Evolutionary conservation across 2,888 invertebrate genomes (phyloP).

Genomic region (Drosophila borborema): DNA sequence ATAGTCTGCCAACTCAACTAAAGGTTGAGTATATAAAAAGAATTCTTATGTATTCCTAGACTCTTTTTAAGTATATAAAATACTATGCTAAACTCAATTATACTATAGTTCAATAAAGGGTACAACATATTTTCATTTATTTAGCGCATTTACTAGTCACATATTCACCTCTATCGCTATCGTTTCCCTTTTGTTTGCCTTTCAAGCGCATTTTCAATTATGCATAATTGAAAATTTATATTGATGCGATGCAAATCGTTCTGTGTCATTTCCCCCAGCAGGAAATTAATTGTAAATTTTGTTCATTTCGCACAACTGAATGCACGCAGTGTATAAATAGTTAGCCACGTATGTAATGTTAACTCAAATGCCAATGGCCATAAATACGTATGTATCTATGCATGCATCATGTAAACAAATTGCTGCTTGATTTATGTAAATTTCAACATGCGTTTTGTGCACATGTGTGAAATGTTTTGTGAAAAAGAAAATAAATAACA

Average conservation of each 20-base stretch:
- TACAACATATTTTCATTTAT: background rate
- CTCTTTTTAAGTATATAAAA: background rate
- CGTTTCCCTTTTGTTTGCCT: background rate
- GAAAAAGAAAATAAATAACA: background rate
- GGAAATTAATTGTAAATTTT: constrained; percentile 74
- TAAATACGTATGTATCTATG: constrained; percentile 8
- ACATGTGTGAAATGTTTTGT: background rate
- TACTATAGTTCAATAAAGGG: background rate
- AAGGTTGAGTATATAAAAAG: no score
- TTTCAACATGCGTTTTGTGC: constrained; percentile 21
- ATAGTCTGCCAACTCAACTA: no score
- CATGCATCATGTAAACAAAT: constrained; percentile 14
- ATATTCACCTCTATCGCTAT: background rate
- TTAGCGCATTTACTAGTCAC: background rate
- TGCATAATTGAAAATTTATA: constrained; percentile 47
- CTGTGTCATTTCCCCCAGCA: constrained; percentile 55
- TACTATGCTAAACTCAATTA: background rate
- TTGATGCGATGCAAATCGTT: constrained; percentile 38
- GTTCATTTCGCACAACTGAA: constrained; percentile 38
- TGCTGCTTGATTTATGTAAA: constrained; percentile 39
- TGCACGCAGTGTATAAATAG: constrained; percentile 30
- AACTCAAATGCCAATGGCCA: constrained; percentile 24
- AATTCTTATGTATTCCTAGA: background rate
- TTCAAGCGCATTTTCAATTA: constrained; percentile 48
- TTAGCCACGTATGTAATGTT: constrained; percentile 18